These are phyloP conservation scores for Cryptocheilus praepositus DNA, from an alignment of 2,888 invertebrate genomes.

Conservation along the genomic window DNA sequence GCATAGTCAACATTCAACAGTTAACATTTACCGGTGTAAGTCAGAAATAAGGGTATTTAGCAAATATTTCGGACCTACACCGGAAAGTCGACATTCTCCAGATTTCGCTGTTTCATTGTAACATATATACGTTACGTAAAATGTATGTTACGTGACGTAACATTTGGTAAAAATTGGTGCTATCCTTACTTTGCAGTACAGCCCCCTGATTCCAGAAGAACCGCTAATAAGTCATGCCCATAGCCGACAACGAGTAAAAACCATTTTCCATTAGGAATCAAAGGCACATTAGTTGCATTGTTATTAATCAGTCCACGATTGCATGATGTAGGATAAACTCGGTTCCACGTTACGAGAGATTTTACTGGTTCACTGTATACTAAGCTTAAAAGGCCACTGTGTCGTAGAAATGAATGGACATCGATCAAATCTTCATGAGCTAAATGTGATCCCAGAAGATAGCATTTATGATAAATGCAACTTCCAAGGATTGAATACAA, in stretches of 20 bases:
- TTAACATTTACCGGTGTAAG: too few species aligned
- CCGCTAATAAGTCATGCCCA: conserved; percentile 81
- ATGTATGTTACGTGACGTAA: too few species aligned
- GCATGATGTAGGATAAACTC: conserved; percentile 81
- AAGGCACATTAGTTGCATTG: conserved; percentile 46
- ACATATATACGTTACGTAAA: too few species aligned
- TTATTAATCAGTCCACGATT: conserved; percentile 54
- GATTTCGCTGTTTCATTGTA: too few species aligned
- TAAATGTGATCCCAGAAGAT: conserved; percentile 87
- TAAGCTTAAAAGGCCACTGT: conserved; percentile 85
- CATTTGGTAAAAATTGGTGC: too few species aligned
- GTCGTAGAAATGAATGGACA: conserved; percentile 84
- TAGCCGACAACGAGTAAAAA: conserved; percentile 86
- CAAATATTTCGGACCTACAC: too few species aligned
- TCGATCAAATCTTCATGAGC: conserved; percentile 84
- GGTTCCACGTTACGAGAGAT: conserved; percentile 86
- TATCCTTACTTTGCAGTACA: conserved; percentile 80
- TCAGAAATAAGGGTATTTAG: too few species aligned
- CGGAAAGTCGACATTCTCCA: too few species aligned
- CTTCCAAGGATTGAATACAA: conserved; percentile 82
- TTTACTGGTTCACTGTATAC: conserved; percentile 82
- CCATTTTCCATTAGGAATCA: conserved; percentile 80
- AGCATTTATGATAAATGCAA: conserved; percentile 80
- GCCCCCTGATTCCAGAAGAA: conserved; percentile 86
- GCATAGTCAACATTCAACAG: too few species aligned